These are phyloP conservation scores for Pristionchus fissidentatus DNA, from an alignment of 2,888 invertebrate species.

Conservation along the genomic window DNA sequence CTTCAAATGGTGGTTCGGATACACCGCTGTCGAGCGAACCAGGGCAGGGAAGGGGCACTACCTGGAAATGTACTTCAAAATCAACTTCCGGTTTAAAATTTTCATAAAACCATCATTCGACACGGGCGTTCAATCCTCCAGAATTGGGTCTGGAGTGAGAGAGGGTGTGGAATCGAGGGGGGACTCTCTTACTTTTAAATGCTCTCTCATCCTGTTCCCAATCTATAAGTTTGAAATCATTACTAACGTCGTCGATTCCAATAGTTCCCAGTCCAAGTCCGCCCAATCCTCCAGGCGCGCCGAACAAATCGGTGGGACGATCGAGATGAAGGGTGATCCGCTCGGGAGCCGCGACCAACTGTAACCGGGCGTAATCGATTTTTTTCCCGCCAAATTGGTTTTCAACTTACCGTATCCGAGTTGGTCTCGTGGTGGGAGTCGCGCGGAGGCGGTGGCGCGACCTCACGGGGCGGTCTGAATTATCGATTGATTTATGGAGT, in stretches of 20 bases:
- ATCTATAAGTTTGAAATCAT: background rate
- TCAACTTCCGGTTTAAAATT: background rate
- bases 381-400: too few species aligned
- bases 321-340: constrained; percentile 10
- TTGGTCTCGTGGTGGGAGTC: constrained; percentile 40
- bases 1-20: constrained; percentile 8
- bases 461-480: constrained; percentile 10
- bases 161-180: background rate
- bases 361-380: too few species aligned
- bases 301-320: constrained; percentile 26
- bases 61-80: background rate
- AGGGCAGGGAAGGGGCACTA: constrained; percentile 9
- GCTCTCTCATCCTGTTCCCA: background rate
- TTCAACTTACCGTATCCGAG: background rate
- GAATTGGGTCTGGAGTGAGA: background rate
- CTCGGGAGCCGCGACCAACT: background rate
- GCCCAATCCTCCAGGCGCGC: constrained; percentile 7
- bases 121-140: background rate
- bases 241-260: constrained; percentile 22
- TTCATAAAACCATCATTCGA: background rate
- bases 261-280: background rate
- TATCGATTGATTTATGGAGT: background rate
- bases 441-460: constrained; percentile 15
- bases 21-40: constrained; percentile 27
- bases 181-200: too few species aligned